Percentiles rank a stretch among this genome's conserved stretches.
Conservation (phyloP, 1,140 invertebrate species). For the Diploscapter pachys region DNA sequence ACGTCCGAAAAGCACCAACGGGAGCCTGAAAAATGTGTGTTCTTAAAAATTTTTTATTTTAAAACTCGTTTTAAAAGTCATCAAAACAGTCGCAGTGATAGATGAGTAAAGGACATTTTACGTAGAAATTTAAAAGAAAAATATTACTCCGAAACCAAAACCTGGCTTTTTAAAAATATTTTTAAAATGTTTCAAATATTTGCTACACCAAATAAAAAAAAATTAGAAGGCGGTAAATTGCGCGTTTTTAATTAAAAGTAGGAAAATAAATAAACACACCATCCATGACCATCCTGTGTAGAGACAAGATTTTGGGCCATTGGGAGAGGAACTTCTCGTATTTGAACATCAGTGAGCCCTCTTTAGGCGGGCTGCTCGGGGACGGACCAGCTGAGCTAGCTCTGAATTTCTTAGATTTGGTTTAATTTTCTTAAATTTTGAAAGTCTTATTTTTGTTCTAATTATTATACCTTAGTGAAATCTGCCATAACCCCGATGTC, state of each 20-base stretch:
- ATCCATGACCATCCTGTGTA: conserved; percentile 29
- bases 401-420: not conserved
- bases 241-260: not conserved
- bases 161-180: not conserved
- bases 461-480: not conserved
- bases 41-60: not conserved
- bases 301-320: conserved; percentile 26
- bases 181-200: not conserved
- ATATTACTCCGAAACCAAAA: too few relatives aligned
- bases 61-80: too few relatives aligned
- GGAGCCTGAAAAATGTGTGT: conserved; percentile 33
- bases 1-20: conserved; percentile 43
- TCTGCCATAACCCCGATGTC: not conserved
- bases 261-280: conserved; percentile 15
- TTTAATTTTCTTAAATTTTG: not conserved
- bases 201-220: too few relatives aligned
- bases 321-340: conserved; percentile 31
- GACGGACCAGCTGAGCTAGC: conserved; percentile 27
- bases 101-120: too few relatives aligned
- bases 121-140: too few relatives aligned
- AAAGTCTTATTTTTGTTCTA: not conserved
- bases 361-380: conserved; percentile 20
- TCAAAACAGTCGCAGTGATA: too few relatives aligned
- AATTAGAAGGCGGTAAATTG: too few relatives aligned
- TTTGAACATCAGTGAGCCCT: conserved; percentile 20